These are phyloP conservation scores for Xiphydria camelus DNA, from an alignment of 2,888 invertebrate genomes.

Conservation along the genomic window DNA sequence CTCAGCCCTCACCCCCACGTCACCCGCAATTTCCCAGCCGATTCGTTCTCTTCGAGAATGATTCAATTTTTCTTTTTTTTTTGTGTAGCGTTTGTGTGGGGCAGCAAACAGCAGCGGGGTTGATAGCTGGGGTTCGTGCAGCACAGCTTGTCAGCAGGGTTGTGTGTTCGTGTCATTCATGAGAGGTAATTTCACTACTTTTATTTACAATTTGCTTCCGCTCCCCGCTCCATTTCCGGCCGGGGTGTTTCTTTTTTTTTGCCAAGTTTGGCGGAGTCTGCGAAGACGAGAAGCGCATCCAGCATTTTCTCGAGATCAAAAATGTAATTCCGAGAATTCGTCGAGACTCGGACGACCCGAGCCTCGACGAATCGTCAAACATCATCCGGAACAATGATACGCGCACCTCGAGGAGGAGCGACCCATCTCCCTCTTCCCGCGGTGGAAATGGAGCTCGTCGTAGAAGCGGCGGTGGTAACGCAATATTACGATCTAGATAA, in stretches of 20 bases:
- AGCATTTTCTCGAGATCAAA: too few relatives aligned
- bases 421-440: conserved; percentile 1
- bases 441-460: conserved; percentile 28
- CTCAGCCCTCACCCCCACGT: conserved; percentile 1
- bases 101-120: conserved; percentile 58
- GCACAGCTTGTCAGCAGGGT: conserved; percentile 59
- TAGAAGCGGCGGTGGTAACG: conserved; percentile 22
- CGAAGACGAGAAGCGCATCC: too few relatives aligned
- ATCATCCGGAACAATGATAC: too few relatives aligned
- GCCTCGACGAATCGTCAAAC: too few relatives aligned
- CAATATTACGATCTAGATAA: conserved; percentile 32
- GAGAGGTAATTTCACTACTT: conserved; percentile 43
- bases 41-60: conserved; percentile 2
- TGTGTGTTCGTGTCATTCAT: conserved; percentile 54
- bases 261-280: too few relatives aligned
- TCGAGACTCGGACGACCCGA: too few relatives aligned
- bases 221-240: conserved; percentile 36
- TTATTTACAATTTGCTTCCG: conserved; percentile 39
- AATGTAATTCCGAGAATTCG: too few relatives aligned
- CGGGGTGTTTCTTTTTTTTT: too few relatives aligned
- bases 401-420: too few relatives aligned
- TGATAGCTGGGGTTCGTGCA: conserved; percentile 57
- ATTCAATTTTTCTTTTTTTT: conserved; percentile 28
- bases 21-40: conserved; percentile 2
- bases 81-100: conserved; percentile 35